Conservation (phyloP, 2,797 vertebrate species). For the Parotocinclus haroldoi region DNA sequence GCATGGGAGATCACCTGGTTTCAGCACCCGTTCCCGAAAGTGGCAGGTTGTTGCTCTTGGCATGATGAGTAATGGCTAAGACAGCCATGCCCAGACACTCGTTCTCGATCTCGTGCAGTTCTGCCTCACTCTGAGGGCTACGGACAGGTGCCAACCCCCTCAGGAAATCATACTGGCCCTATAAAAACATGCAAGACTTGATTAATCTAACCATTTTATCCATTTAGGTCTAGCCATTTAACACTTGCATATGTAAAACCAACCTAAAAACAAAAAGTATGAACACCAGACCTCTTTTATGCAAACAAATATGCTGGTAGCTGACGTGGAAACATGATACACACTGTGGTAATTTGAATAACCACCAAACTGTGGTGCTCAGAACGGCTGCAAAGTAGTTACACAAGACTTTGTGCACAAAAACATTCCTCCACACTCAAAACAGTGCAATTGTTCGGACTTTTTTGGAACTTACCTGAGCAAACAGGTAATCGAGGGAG, state of each 20-base stretch:
- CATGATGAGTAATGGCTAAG: constrained; percentile 88
- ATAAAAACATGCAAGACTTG: constrained; percentile 11
- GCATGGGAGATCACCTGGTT: constrained; percentile 73
- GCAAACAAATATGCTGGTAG: constrained; percentile 12
- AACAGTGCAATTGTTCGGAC: too few species aligned
- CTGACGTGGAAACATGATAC: constrained; percentile 1
- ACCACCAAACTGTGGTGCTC: neutral
- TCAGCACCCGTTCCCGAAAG: constrained; percentile 76
- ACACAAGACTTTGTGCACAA: too few species aligned
- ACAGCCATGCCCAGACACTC: constrained; percentile 98
- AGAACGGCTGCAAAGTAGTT: neutral
- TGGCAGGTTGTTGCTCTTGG: constrained; percentile 69
- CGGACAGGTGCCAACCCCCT: constrained; percentile 84
- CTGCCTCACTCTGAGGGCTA: constrained; percentile 73
- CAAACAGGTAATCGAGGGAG: constrained; percentile 91
- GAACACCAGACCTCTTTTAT: constrained; percentile 6
- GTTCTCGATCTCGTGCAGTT: constrained; percentile 91
- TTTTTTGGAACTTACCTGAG: constrained; percentile 73
- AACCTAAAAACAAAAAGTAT: too few species aligned
- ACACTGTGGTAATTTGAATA: constrained; percentile 29
- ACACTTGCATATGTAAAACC: too few species aligned
- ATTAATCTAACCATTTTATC: too few species aligned
- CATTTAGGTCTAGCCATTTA: too few species aligned
- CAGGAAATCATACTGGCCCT: constrained; percentile 94
- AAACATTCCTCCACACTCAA: too few species aligned